Percentiles rank a stretch among this genome's conserved stretches.
Evolutionary conservation across 37 sponge, comb jelly and placozoan genomes (phyloP).

Genomic region (Mnemiopsis leidyi): DNA sequence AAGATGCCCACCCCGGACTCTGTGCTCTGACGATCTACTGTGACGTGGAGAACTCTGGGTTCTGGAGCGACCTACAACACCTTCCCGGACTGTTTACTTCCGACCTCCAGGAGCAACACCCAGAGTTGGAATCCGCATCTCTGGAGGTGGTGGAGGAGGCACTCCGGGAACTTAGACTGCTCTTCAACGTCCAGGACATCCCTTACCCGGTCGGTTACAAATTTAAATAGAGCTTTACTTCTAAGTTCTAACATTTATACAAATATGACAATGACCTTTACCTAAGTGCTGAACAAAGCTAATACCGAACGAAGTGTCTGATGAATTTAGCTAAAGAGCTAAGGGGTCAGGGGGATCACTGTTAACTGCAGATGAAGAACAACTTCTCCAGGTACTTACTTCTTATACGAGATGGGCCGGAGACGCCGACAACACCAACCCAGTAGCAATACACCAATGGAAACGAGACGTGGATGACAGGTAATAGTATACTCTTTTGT

Average conservation of each 20-base stretch:
- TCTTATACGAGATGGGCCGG: slow-evolving; percentile 18
- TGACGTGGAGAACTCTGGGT: background rate
- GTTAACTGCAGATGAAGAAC: too few relatives aligned
- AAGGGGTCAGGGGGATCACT: too few relatives aligned
- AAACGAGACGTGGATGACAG: slow-evolving; percentile 14
- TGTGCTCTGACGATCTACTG: slow-evolving; percentile 65
- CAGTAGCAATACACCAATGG: slow-evolving; percentile 63
- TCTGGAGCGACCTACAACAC: slow-evolving; percentile 21
- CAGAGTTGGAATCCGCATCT: background rate
- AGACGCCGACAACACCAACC: background rate
- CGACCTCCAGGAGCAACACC: slow-evolving; percentile 2
- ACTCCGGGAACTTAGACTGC: background rate
- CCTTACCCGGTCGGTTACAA: slow-evolving; percentile 2
- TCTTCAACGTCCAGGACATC: slow-evolving; percentile 18
- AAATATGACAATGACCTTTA: too few relatives aligned
- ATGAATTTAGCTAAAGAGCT: too few relatives aligned
- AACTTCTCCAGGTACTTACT: background rate
- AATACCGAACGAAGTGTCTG: too few relatives aligned
- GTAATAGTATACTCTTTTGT: background rate
- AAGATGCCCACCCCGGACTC: background rate
- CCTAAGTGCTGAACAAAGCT: too few relatives aligned
- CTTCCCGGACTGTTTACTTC: slow-evolving; percentile 23
- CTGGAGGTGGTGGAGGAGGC: slow-evolving; percentile 32
- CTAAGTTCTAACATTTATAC: too few relatives aligned
- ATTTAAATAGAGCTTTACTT: too few relatives aligned